Conservation (phyloP, 2,113 vertebrate species). For the Hemicordylus capensis region DNA sequence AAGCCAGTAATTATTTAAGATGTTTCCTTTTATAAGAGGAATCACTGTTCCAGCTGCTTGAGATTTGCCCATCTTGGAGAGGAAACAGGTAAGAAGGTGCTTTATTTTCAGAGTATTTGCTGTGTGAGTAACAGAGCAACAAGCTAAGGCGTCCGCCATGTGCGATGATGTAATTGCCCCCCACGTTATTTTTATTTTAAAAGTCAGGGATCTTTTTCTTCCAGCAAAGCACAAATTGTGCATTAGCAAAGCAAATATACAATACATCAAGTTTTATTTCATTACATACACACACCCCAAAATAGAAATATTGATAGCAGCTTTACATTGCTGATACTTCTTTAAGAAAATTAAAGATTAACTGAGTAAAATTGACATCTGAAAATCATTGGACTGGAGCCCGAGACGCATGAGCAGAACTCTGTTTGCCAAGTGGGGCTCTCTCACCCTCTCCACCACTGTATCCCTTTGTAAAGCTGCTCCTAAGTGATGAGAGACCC, state of each 20-base stretch:
- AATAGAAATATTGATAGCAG: neutral
- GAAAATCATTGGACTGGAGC: neutral
- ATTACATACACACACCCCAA: neutral
- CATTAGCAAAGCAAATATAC: neutral
- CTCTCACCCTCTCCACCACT: too few species aligned
- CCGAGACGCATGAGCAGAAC: neutral
- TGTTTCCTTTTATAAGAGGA: too few species aligned
- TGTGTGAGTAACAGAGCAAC: too few species aligned
- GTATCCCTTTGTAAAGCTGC: too few species aligned
- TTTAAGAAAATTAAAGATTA: neutral
- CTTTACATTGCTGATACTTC: neutral
- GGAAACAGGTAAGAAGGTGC: too few species aligned
- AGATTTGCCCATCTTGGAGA: too few species aligned
- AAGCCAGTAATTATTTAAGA: too few species aligned
- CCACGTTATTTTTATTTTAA: neutral
- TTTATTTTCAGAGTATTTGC: too few species aligned
- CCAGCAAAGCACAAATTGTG: neutral
- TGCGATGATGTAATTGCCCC: too few species aligned
- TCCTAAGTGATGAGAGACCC: neutral
- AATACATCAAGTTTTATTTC: neutral
- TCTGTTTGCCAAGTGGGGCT: too few species aligned
- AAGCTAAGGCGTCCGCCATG: too few species aligned
- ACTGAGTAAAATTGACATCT: neutral
- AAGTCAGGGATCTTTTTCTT: neutral
- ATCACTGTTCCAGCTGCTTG: too few species aligned